Evolutionary conservation across 2,113 vertebrate species (phyloP), one percentile per base, ranked within the genome.

Genomic region (Pleuronectes platessa): DNA sequence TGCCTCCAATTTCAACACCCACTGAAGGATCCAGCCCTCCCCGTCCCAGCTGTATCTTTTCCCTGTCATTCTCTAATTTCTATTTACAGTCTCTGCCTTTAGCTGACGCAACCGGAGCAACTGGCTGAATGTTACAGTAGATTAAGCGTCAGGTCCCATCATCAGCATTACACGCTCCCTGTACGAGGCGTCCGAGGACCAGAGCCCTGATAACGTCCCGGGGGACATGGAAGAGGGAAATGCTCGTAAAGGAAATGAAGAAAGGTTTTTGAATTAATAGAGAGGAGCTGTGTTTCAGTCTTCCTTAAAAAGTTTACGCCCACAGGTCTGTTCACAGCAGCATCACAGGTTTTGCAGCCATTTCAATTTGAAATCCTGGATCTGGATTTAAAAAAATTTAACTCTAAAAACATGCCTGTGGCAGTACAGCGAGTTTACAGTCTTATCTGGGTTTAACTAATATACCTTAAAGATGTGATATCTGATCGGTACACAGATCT

Each of bases 61-160:
- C 14, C 55, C 56, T 15, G 54, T 64, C 62, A 26, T 27, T 70
- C 37, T 74, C 35, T 47, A 24, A 40, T 59, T 61, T 67, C 61
- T 71, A 78, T 67, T 71, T 53, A 76, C 72, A 47, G 21, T 49
- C 18, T 20, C 13, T 62, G 23, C 58, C 17, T 71, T 75, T 59
- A 11, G 71, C 79, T 71, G 70, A 81, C 0, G 18, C 51, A 70
- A 78, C 69, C 26, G 6, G 2, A 61, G 21, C 18, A 2, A 51
- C 47, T 61, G 21, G 35, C 56, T 23, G 65, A 70, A 62, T n/a
- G 31, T 54, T 49, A 69, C 53, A 56, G 65, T 15, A 40, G 61
- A 54, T 74, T 40, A 24, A 23, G 66, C 27, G 15, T 24, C 31
- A 6, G 17, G 6, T 51, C 40, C 12, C 35, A 12, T 53, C 31